Evolutionary conservation across 2,113 vertebrate genomes (phyloP), one percentile per base, ranked within the genome.

Genomic region (human (Homo sapiens)): DNA sequence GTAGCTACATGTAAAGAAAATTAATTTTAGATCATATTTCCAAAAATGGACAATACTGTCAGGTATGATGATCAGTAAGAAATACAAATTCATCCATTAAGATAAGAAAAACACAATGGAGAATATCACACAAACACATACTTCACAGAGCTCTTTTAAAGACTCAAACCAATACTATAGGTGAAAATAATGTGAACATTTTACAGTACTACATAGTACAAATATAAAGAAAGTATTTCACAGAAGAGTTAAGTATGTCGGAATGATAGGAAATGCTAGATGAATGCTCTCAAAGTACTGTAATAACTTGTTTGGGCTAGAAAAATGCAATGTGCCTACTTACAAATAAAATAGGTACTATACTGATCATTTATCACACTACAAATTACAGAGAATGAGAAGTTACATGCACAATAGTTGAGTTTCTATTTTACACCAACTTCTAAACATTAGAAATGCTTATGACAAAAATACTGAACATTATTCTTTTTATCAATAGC

Each of bases 1-100:
- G 99, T 16, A 99, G 98, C 99, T 99, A 94, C 57, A 79, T 72
- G 80, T 94, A 97, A 40, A 97, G 66, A 93, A 87, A 64, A 66
- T 4, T 13, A 61, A 75, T 12, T 88, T 96, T 57, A 96, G 50
- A 57, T 57, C 55, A n/a, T 25, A 89, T 55, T 92, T 90, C 40
- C n/a, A 97, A 90, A 93, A 93, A 78, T 9, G 1, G 45, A 64
- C 16, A 89, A 57, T 18, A 64, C 13, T 89, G 25, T 25, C 57
- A 87, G 48, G 78, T 32, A 75, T 11, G 61, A 68, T 57, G 23
- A 57, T 85, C 10, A 32, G 1, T 30, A 70, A 93, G 50, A 78
- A 96, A 11, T 55, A 86, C 22, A 95, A 72, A 83, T 52, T 55
- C 35, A 68, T 11, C 40, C 48, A 45, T 16, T 50, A 68, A 96